Percentiles rank a stretch among this genome's conserved stretches.
Conservation (phyloP, 2,113 vertebrate species). For the Barbus barbus region DNA sequence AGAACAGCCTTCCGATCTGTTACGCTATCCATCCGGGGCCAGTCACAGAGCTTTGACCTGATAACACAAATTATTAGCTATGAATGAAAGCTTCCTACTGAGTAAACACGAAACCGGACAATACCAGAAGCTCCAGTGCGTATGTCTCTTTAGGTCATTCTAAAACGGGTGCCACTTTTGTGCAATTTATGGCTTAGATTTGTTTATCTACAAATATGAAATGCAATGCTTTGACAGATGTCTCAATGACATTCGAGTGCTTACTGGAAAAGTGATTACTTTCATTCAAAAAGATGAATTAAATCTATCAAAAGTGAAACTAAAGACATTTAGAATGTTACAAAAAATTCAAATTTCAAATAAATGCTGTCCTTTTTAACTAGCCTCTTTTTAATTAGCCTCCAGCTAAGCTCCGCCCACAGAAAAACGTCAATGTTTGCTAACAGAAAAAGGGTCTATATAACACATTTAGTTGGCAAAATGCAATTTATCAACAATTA, state of each 20-base stretch:
- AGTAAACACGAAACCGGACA: neutral
- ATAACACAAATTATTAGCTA: constrained; percentile 38
- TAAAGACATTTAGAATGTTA: neutral
- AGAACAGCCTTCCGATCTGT: constrained; percentile 33
- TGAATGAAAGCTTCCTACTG: constrained; percentile 1
- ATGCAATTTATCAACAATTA: neutral
- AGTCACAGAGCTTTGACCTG: constrained; percentile 39
- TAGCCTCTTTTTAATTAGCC: too few species aligned
- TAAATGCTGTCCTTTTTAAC: too few species aligned
- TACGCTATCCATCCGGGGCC: constrained; percentile 21
- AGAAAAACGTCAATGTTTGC: too few species aligned
- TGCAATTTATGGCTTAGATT: neutral
- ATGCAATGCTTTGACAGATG: too few species aligned
- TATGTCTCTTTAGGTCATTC: neutral
- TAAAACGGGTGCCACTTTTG: neutral
- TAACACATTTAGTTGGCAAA: too few species aligned
- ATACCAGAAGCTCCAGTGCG: constrained; percentile 4
- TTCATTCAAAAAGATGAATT: neutral
- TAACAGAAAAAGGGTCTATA: too few species aligned
- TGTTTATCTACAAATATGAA: neutral
- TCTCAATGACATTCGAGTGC: neutral
- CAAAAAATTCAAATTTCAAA: too few species aligned
- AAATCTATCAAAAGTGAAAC: neutral
- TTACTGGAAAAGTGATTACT: neutral
- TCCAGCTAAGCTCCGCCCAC: too few species aligned